These are phyloP conservation scores for Gallinago nigripennis DNA, from an alignment of 2,797 vertebrate species.

Conservation along the genomic window DNA sequence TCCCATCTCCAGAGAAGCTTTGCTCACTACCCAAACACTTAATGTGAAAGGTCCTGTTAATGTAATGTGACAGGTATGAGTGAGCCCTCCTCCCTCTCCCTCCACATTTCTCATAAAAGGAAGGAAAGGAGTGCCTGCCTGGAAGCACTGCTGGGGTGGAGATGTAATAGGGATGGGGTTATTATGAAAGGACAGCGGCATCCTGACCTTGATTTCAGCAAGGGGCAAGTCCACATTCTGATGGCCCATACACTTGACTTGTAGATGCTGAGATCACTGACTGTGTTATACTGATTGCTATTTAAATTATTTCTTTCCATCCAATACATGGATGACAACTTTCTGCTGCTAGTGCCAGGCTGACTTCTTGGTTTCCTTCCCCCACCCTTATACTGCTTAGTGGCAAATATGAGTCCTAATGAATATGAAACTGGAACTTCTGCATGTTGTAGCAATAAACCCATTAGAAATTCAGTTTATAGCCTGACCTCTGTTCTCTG, in stretches of 20 bases:
- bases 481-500: neutral
- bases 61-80: neutral
- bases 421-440: neutral
- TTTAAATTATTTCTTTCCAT: neutral
- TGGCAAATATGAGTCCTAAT: fast-evolving
- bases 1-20: neutral
- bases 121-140: neutral
- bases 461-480: neutral
- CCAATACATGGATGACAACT: neutral
- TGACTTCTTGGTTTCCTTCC: neutral
- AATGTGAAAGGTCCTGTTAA: neutral
- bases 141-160: neutral
- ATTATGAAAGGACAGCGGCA: neutral
- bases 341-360: neutral
- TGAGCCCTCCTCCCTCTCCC: neutral
- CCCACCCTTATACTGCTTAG: neutral
- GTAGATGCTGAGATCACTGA: neutral
- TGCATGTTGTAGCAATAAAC: neutral
- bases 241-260: neutral
- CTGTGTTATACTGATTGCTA: neutral
- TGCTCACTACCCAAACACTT: neutral
- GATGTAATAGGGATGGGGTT: fast-evolving
- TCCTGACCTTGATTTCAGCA: neutral
- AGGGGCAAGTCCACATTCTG: neutral
- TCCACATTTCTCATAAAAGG: neutral